Conservation (phyloP, 2,113 vertebrate genomes). For the Alaudala cheleensis region DNA sequence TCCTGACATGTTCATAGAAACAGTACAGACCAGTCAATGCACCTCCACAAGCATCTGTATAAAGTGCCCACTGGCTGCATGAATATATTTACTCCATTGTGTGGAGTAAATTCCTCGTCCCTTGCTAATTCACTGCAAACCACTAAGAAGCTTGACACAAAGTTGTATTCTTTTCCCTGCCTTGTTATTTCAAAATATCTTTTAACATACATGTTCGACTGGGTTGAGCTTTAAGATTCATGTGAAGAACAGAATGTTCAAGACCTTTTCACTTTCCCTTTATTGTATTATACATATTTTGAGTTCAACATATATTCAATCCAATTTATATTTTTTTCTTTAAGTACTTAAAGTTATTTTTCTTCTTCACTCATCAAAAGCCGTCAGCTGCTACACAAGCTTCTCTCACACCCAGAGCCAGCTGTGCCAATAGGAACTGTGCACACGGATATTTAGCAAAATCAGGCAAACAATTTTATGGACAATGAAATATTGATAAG, state of each 20-base stretch:
- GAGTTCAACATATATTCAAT: not conserved
- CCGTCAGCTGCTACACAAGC: not conserved
- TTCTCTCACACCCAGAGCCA: not conserved
- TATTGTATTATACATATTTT: not conserved
- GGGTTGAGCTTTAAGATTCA: not conserved
- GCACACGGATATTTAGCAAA: not conserved
- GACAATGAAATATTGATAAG: not conserved
- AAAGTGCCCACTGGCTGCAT: not conserved
- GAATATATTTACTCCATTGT: not conserved
- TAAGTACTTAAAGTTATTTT: not conserved
- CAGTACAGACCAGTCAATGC: not conserved
- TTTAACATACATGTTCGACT: not conserved
- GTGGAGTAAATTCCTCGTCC: not conserved
- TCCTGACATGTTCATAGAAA: not conserved
- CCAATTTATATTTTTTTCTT: not conserved
- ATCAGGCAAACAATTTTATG: not conserved
- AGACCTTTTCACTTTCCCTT: not conserved
- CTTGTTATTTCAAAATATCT: not conserved
- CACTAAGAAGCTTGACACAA: not conserved
- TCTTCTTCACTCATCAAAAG: not conserved
- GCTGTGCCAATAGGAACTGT: not conserved
- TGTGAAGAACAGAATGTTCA: not conserved
- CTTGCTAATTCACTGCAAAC: not conserved
- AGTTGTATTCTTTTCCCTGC: not conserved
- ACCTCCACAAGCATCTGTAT: not conserved